phyloP scores from a whole-genome alignment of 2,888 invertebrate species.

The Halictus ligatus region DNA sequence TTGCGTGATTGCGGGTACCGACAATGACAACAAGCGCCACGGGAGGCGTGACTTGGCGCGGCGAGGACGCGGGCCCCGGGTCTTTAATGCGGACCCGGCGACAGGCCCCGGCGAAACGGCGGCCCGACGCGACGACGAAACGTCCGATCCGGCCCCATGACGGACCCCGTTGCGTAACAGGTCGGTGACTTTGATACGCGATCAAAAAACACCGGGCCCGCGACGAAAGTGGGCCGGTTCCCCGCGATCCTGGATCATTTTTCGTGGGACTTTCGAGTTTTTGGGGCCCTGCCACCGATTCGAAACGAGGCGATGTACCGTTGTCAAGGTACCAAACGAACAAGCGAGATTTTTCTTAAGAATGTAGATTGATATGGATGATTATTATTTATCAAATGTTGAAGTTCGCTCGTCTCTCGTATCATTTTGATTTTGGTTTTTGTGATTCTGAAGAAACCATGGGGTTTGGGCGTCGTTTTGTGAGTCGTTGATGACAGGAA shows the following conservation, averaged over 20 bases:
- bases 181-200: conserved; percentile 40
- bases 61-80: conserved; percentile 46
- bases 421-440: too few species aligned
- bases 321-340: neutral
- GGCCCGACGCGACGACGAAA: conserved; percentile 13
- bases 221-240: neutral
- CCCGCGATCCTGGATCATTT: neutral
- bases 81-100: conserved; percentile 76
- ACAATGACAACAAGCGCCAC: conserved; percentile 83
- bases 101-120: conserved; percentile 72
- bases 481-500: too few species aligned
- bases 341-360: neutral
- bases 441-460: too few species aligned
- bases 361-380: too few species aligned
- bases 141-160: conserved; percentile 2
- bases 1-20: conserved; percentile 76
- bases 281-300: neutral
- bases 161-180: conserved; percentile 45
- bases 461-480: too few species aligned
- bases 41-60: conserved; percentile 82
- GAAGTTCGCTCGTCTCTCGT: neutral
- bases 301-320: neutral
- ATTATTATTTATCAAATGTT: too few species aligned
- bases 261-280: neutral
- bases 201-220: neutral